Base-by-base conservation (phyloP, 2,113 vertebrate genomes). In the Dromiciops gliroides region DNA sequence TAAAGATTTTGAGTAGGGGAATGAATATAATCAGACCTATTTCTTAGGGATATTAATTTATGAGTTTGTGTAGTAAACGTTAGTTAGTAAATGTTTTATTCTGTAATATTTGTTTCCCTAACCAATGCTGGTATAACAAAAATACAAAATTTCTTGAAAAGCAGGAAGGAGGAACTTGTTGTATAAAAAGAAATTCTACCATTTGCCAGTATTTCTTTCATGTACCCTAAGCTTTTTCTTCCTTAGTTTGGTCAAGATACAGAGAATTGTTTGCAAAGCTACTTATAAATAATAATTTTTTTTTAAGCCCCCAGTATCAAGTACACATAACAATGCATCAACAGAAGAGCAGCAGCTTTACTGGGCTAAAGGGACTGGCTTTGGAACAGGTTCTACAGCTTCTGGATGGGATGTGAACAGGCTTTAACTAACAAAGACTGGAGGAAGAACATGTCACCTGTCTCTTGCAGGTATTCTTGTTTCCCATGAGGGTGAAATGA, bases 401-500 rank as follows among this genome's bases (percentile, higher is more conserved):
- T 99, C 99, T 19, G 99, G 99, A 50, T 99, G 99, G 99, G 99
- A 99, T 94, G 99, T 99, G 67, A 99, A 92, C 99, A 99, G 98
- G 99, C 99, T 83, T 99, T 99, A 94, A 99, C 99, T 95, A 99
- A 93, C 99, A 99, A 96, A 98, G 99, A n/a, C 98, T 99, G 26
- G 99, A 99, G 97, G 99, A 99, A 96, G 99, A 99, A 90, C 99
- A 99, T 0, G 99, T 99, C 90, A 99, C 99, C 51, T 99, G 99
- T 98, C 99, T 99, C 48, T 98, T 99, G 89, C 99, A 99, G 99
- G 99, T 99, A 89, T 92, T 12, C 91, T 94, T 94, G 22, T 83
- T 83, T 83, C n/a, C 44, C 16, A 7, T 48, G 24, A 50, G 53
- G 12, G 93, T 44, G 37, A 37, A 90, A 44, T 22, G 92, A 19